These are phyloP conservation scores for Adelognathus sp. DNA, from an alignment of 2,888 invertebrate species.

Conservation along the genomic window DNA sequence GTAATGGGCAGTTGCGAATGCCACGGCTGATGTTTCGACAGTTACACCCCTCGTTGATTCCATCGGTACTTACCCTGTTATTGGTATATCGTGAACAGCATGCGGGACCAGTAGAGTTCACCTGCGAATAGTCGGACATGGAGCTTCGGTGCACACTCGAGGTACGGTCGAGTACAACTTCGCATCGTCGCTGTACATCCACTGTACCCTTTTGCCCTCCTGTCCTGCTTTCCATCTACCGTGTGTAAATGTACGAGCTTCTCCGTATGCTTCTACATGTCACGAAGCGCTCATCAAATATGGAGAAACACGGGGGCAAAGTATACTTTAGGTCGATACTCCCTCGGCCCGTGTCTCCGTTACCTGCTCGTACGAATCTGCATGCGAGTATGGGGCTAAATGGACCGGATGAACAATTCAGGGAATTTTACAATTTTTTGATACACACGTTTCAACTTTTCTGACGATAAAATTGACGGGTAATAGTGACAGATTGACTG, in stretches of 20 bases:
- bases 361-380: background rate
- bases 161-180: slow-evolving; percentile 36
- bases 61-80: background rate
- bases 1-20: background rate
- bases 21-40: background rate
- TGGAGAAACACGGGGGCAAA: slow-evolving; percentile 34
- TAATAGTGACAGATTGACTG: too few species aligned
- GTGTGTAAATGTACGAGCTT: background rate
- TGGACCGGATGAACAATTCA: too few species aligned
- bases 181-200: slow-evolving; percentile 17
- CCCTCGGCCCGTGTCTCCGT: slow-evolving; percentile 15
- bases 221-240: slow-evolving; percentile 15
- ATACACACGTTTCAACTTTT: too few species aligned
- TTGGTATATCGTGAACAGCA: background rate
- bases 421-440: too few species aligned
- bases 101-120: background rate
- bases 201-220: slow-evolving; percentile 22
- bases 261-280: slow-evolving; percentile 15
- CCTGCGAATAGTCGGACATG: background rate
- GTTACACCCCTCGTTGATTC: background rate
- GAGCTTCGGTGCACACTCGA: background rate
- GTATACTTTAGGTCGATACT: slow-evolving; percentile 33
- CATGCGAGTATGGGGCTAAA: too few species aligned
- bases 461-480: too few species aligned
- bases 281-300: slow-evolving; percentile 56